Conservation (phyloP, 2,797 vertebrate species). For the Galaxias olidus region DNA sequence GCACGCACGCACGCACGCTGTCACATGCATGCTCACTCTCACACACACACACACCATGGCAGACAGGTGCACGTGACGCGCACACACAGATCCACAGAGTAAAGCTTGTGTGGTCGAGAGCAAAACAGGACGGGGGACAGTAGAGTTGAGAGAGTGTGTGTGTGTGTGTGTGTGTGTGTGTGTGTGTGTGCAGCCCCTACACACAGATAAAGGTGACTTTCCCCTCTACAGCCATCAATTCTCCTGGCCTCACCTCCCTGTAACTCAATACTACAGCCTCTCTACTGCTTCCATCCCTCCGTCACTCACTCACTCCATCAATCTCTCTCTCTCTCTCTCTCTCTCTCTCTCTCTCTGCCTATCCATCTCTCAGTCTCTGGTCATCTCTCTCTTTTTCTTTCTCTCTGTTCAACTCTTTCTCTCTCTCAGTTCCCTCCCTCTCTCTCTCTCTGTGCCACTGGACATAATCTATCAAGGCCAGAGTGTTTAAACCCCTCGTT, state of each 20-base stretch:
- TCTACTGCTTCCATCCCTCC: neutral
- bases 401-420: conserved; percentile 7
- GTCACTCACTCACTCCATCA: conserved; percentile 2
- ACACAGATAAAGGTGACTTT: conserved; percentile 22
- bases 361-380: neutral
- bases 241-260: conserved; percentile 3
- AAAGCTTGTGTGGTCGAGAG: neutral
- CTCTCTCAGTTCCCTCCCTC: neutral
- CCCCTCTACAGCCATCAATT: conserved; percentile 17
- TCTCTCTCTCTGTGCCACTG: conserved; percentile 3
- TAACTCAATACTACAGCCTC: conserved; percentile 6
- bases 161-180: neutral
- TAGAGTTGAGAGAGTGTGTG: neutral
- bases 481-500: no score
- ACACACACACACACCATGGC: neutral
- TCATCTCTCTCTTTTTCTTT: conserved; percentile 4
- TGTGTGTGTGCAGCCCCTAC: neutral
- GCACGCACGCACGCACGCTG: neutral
- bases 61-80: neutral
- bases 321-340: conserved; percentile 10
- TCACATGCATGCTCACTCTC: neutral
- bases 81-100: conserved; percentile 21
- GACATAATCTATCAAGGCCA: no score
- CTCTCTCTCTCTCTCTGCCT: neutral
- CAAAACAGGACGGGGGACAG: neutral